These are phyloP conservation scores for Lampris megalopsis DNA, from an alignment of 2,113 vertebrate species.

Conservation along the genomic window DNA sequence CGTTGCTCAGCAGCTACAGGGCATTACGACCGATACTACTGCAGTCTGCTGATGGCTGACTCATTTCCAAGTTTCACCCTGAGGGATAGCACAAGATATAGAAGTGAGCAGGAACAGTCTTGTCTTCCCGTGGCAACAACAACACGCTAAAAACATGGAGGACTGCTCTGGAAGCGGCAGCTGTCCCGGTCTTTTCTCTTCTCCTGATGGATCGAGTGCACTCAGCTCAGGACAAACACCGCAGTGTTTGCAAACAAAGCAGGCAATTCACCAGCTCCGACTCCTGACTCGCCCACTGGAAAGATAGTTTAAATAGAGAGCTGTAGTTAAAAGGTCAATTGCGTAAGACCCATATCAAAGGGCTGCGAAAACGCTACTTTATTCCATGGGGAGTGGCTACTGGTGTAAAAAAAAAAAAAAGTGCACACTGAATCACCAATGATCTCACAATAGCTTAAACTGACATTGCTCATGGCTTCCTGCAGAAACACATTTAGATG, in stretches of 20 bases:
- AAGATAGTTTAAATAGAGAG: neutral
- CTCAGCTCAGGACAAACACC: constrained; percentile 40
- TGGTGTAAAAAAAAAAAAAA: neutral
- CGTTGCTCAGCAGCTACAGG: neutral
- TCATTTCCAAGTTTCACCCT: constrained; percentile 22
- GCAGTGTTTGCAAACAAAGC: constrained; percentile 27
- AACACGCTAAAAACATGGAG: constrained; percentile 33
- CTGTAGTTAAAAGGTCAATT: constrained; percentile 26
- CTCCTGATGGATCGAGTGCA: constrained; percentile 37
- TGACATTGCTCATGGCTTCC: neutral
- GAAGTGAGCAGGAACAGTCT: constrained; percentile 30
- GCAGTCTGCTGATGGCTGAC: constrained; percentile 21
- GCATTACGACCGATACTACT: constrained; percentile 25
- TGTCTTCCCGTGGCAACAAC: constrained; percentile 36
- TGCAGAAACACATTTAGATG: neutral
- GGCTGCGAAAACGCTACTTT: neutral
- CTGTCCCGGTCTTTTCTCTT: constrained; percentile 36
- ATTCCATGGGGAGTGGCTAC: constrained; percentile 8
- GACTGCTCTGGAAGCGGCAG: constrained; percentile 33
- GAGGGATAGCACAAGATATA: constrained; percentile 20
- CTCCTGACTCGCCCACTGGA: neutral
- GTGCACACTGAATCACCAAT: neutral
- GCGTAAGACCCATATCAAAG: constrained; percentile 21
- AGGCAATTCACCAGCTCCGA: constrained; percentile 25
- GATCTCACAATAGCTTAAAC: neutral